These are phyloP conservation scores for Phyllostomus hastatus DNA, from an alignment of 2,113 vertebrate species.

Conservation along the genomic window DNA sequence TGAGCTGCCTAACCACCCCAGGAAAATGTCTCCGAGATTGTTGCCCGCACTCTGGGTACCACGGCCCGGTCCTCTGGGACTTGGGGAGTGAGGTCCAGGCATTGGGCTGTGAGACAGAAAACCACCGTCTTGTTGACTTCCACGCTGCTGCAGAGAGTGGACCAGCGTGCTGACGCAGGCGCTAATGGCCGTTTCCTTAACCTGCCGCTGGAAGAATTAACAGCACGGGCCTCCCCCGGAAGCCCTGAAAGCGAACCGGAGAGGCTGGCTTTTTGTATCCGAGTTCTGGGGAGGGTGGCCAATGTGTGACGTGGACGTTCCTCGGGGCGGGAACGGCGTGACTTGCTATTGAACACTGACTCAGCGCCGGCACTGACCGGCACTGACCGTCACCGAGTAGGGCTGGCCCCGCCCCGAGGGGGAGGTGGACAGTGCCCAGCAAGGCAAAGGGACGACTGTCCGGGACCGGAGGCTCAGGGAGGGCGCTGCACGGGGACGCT, in stretches of 20 bases:
- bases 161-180: constrained; percentile 25
- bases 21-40: background rate
- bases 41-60: constrained; percentile 10
- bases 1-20: background rate
- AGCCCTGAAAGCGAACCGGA: constrained; percentile 51
- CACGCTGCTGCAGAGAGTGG: background rate
- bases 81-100: constrained; percentile 28
- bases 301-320: constrained; percentile 48
- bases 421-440: no score
- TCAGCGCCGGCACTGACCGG: background rate
- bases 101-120: constrained; percentile 59
- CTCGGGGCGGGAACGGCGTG: constrained; percentile 52
- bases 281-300: no score
- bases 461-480: background rate
- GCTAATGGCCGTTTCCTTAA: constrained; percentile 69
- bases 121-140: background rate
- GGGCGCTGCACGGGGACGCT: background rate
- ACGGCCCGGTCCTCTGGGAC: constrained; percentile 36
- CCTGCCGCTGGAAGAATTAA: constrained; percentile 49
- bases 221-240: constrained; percentile 60
- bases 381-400: no score
- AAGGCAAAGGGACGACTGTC: background rate
- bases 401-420: no score
- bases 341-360: constrained; percentile 1
- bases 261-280: background rate